These are phyloP conservation scores for Cottoperca gobio DNA, from an alignment of 2,797 vertebrate species.

Conservation along the genomic window DNA sequence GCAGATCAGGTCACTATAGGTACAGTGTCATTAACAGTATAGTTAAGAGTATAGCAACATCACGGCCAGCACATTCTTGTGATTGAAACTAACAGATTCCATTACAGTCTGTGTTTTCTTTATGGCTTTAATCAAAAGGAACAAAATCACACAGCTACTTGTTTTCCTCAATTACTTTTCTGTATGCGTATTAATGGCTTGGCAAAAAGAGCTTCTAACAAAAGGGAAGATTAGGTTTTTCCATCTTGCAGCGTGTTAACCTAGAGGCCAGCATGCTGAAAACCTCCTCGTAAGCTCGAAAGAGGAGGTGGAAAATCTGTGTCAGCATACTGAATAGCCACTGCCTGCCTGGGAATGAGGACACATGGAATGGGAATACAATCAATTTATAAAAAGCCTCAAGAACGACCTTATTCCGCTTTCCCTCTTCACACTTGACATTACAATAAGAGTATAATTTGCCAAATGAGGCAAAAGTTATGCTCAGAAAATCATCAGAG, in stretches of 20 bases:
- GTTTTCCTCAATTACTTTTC: conserved; percentile 20
- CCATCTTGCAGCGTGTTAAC: conserved; percentile 40
- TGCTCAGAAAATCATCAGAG: not conserved
- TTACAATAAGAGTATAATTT: conserved; percentile 41
- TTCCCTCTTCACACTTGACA: conserved; percentile 24
- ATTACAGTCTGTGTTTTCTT: not conserved
- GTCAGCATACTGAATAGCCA: conserved; percentile 64
- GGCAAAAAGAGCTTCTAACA: conserved; percentile 20
- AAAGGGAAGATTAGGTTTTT: conserved; percentile 45
- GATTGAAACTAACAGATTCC: not conserved
- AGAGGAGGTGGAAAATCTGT: conserved; percentile 71
- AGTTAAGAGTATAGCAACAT: not conserved
- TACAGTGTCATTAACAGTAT: not conserved
- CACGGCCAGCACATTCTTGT: not conserved
- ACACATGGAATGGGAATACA: conserved; percentile 70
- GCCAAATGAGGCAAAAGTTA: conserved; percentile 33
- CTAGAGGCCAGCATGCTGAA: conserved; percentile 45
- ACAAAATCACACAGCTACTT: conserved; percentile 16
- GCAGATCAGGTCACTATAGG: not conserved
- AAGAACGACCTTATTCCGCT: conserved; percentile 49
- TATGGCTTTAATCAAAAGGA: not conserved
- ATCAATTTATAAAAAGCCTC: conserved; percentile 66
- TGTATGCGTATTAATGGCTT: conserved; percentile 10
- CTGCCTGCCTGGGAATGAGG: conserved; percentile 69
- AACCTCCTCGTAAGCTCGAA: conserved; percentile 28